These are phyloP conservation scores for Elephantulus edwardii DNA, from an alignment of 2,113 vertebrate species.

Conservation along the genomic window DNA sequence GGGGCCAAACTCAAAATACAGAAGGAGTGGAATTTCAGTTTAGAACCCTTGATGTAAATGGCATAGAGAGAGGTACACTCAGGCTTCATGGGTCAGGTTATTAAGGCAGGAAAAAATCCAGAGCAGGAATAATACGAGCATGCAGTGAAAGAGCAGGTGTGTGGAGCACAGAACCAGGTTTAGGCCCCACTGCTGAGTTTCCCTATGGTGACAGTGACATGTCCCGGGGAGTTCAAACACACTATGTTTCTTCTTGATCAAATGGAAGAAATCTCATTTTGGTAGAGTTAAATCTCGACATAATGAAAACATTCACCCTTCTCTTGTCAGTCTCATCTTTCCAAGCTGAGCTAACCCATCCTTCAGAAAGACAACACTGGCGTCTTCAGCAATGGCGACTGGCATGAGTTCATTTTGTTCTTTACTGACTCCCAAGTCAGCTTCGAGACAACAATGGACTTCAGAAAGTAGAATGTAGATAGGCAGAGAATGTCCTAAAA, in stretches of 20 bases:
- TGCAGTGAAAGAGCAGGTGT: not conserved
- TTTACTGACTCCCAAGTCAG: not conserved
- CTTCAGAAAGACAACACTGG: not conserved
- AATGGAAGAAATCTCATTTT: not conserved
- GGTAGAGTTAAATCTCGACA: not conserved
- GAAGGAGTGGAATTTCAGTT: not conserved
- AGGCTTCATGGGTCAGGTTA: not conserved
- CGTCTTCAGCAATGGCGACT: not conserved
- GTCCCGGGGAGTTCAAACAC: not conserved
- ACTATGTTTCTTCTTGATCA: not conserved
- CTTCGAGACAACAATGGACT: not conserved
- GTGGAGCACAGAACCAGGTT: not conserved
- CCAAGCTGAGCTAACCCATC: not conserved
- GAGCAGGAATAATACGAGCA: not conserved
- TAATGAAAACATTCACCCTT: not conserved
- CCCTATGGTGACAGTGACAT: not conserved
- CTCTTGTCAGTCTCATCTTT: not conserved
- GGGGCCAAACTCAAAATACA: not conserved
- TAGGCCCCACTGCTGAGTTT: not conserved
- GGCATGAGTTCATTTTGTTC: not conserved
- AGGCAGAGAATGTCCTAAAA: not conserved
- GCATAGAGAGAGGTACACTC: not conserved
- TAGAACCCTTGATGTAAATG: not conserved
- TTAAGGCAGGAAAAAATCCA: not conserved
- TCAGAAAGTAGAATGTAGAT: not conserved